Conservation (phyloP, 1,140 invertebrate genomes). For the Lepidostoma basale region DNA sequence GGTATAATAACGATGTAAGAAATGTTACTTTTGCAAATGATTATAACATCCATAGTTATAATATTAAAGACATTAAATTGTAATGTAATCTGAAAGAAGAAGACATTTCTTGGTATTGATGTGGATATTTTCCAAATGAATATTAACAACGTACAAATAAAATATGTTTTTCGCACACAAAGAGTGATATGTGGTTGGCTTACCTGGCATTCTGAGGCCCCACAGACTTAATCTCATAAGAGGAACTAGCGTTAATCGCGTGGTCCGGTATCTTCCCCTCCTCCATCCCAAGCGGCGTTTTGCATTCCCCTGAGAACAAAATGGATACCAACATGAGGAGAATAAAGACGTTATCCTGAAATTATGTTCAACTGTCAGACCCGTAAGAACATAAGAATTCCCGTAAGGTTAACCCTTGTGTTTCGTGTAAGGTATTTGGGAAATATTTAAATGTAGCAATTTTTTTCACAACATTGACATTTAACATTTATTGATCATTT, state of each 20-base stretch:
- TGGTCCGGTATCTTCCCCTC: conserved; percentile 79
- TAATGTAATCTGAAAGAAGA: no score
- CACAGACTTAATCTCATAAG: conserved; percentile 82
- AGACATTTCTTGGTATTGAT: not conserved
- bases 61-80: no score
- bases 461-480: not conserved
- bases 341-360: not conserved
- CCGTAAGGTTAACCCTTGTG: not conserved
- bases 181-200: no score
- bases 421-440: not conserved
- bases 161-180: not conserved
- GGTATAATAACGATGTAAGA: no score
- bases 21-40: no score
- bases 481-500: no score
- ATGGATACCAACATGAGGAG: not conserved
- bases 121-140: not conserved
- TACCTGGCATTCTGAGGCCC: conserved; percentile 86
- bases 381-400: not conserved
- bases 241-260: conserved; percentile 81
- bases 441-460: not conserved
- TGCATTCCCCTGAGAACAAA: conserved; percentile 68
- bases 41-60: no score
- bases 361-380: not conserved
- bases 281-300: conserved; percentile 80
- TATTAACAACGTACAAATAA: not conserved